phyloP scores from a whole-genome alignment of 2,113 vertebrate genomes.

The Gymnorhina tibicen region DNA sequence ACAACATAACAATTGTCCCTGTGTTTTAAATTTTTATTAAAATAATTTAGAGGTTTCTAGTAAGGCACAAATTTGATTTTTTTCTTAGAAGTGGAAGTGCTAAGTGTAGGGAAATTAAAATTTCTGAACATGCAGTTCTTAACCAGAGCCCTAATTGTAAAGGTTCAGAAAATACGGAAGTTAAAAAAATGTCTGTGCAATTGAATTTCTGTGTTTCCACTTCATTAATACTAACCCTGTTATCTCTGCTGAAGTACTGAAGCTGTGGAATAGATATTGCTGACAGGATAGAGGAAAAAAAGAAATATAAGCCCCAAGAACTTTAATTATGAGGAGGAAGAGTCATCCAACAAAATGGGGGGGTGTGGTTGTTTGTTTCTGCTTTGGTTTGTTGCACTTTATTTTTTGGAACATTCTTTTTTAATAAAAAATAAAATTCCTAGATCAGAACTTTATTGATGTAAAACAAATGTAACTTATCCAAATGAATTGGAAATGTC shows the following conservation, averaged over 20 bases:
- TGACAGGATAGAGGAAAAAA: not conserved
- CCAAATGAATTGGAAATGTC: conserved; percentile 13
- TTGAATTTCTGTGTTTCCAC: not conserved
- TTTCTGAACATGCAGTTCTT: not conserved
- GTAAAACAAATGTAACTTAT: conserved; percentile 39
- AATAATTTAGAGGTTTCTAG: not conserved
- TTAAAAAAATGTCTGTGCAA: not conserved
- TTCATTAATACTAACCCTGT: not conserved
- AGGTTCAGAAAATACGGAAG: not conserved
- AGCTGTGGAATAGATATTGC: not conserved
- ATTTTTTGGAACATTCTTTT: not conserved
- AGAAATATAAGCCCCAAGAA: not conserved
- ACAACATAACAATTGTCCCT: not conserved
- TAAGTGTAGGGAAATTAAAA: not conserved
- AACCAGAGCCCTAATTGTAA: not conserved
- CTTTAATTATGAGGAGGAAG: not conserved
- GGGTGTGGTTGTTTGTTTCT: not conserved
- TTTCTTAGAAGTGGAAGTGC: not conserved
- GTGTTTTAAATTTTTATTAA: not conserved
- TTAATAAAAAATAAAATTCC: conserved; percentile 18
- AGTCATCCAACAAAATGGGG: not conserved
- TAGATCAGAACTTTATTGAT: not conserved
- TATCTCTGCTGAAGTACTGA: not conserved
- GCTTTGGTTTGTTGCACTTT: not conserved
- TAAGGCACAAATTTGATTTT: not conserved